Percentiles rank a stretch among this genome's conserved stretches.
phyloP scores from a whole-genome alignment of 2,797 vertebrate species.

The Sebastes ruberrimus region DNA sequence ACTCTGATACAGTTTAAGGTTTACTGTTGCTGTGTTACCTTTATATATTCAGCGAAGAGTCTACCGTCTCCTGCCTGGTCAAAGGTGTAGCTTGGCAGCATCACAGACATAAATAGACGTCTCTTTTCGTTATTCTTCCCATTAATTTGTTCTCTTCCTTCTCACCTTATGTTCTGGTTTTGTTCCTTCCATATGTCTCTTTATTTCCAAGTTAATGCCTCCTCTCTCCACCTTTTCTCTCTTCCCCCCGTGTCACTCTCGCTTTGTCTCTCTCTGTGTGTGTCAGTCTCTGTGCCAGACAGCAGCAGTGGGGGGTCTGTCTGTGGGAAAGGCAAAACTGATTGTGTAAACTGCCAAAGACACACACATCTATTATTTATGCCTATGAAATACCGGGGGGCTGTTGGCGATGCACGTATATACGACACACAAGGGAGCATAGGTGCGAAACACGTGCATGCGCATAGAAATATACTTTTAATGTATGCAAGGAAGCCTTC shows the following conservation, averaged over 20 bases:
- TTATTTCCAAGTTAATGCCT: not conserved
- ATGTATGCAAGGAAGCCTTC: conserved; percentile 2
- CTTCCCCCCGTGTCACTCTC: not conserved
- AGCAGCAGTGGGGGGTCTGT: conserved; percentile 54
- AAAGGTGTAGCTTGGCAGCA: not conserved
- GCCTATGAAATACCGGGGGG: conserved; percentile 16
- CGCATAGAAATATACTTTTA: not conserved
- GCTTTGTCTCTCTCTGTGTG: not conserved
- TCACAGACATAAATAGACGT: not conserved
- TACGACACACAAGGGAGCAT: not conserved
- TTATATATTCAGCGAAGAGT: not conserved
- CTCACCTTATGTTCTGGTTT: not conserved
- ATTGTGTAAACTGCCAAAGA: conserved; percentile 63
- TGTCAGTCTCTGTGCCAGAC: conserved; percentile 57
- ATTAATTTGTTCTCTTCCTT: not conserved
- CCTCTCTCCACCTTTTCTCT: not conserved
- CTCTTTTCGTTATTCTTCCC: not conserved
- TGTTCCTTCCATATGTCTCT: not conserved
- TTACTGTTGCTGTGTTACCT: not conserved
- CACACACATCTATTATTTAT: conserved; percentile 57
- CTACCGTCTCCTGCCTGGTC: not conserved
- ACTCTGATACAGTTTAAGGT: not conserved
- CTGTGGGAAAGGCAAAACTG: conserved; percentile 52
- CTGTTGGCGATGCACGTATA: conserved; percentile 8
- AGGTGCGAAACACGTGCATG: not conserved